A percentile compares a stretch with the other conserved stretches of the same genome.
These are phyloP conservation scores for Conus betulinus DNA, from an alignment of 1,140 invertebrate species.

Conservation along the genomic window DNA sequence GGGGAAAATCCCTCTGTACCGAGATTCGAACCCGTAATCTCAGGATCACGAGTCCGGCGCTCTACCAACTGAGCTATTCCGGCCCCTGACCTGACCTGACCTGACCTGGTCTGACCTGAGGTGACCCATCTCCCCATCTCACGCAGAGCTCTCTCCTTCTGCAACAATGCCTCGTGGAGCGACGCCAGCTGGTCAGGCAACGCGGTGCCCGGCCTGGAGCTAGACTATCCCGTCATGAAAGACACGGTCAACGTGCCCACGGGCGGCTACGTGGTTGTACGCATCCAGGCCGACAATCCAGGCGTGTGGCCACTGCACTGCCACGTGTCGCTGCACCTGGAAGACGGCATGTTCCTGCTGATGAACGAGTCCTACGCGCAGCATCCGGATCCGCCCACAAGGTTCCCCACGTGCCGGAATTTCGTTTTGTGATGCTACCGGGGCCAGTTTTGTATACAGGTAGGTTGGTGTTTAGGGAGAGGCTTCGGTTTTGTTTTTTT, in stretches of 20 bases:
- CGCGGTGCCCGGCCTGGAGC: constrained; percentile 54
- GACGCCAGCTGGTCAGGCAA: constrained; percentile 60
- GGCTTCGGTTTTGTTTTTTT: background rate
- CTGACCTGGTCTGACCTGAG: no score
- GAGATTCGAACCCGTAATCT: no score
- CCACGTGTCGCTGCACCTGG: constrained; percentile 65
- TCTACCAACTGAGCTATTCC: no score
- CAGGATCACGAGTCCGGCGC: no score
- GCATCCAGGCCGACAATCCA: constrained; percentile 86
- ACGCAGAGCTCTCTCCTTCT: constrained; percentile 47
- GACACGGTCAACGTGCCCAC: constrained; percentile 85
- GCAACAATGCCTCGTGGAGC: constrained; percentile 63
- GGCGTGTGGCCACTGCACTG: constrained; percentile 71
- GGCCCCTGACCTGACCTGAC: no score
- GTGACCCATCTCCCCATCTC: no score
- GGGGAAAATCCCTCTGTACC: no score
- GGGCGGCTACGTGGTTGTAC: constrained; percentile 82
- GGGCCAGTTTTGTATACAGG: background rate
- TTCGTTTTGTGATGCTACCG: constrained; percentile 25
- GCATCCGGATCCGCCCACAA: constrained; percentile 41
- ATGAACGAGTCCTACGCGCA: constrained; percentile 64
- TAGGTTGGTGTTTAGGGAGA: background rate
- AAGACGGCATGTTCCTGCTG: constrained; percentile 66
- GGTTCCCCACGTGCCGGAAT: constrained; percentile 57
- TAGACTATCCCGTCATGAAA: constrained; percentile 81